Evolutionary conservation across 2,888 invertebrate genomes (phyloP).

Genomic region (Coleophora deauratella): DNA sequence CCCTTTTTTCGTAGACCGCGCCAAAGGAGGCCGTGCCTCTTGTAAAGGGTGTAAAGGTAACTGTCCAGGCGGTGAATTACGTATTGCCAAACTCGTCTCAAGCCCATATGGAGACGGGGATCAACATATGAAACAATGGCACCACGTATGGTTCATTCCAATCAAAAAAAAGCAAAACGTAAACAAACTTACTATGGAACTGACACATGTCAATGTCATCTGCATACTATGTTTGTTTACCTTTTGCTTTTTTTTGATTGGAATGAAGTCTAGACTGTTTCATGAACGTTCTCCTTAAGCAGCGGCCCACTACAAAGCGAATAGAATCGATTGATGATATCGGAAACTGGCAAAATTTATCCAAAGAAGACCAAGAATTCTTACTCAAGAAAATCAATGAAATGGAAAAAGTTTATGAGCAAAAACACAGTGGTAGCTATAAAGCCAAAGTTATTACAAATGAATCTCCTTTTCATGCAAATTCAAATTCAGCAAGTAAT

Average conservation of each 20-base stretch:
- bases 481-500: constrained; percentile 7
- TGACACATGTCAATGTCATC: no score
- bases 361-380: constrained; percentile 78
- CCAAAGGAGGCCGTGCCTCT: constrained; percentile 85
- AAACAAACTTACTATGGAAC: no score
- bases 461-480: constrained; percentile 26
- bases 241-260: no score
- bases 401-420: constrained; percentile 68
- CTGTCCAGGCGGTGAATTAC: constrained; percentile 80
- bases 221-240: no score
- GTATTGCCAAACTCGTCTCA: constrained; percentile 84
- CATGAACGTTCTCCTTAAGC: constrained; percentile 84
- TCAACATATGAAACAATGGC: constrained; percentile 88
- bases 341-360: constrained; percentile 81
- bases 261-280: no score
- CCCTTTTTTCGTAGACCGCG: constrained; percentile 83
- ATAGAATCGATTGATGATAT: constrained; percentile 87
- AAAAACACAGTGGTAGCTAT: constrained; percentile 67
- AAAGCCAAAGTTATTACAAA: constrained; percentile 53
- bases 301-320: constrained; percentile 86
- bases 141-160: no score
- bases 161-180: no score
- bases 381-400: constrained; percentile 78
- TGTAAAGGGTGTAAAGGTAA: constrained; percentile 92
- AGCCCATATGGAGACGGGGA: constrained; percentile 82